These are phyloP conservation scores for Cercopithecus mona DNA, from an alignment of 2,113 vertebrate species.

Conservation along the genomic window DNA sequence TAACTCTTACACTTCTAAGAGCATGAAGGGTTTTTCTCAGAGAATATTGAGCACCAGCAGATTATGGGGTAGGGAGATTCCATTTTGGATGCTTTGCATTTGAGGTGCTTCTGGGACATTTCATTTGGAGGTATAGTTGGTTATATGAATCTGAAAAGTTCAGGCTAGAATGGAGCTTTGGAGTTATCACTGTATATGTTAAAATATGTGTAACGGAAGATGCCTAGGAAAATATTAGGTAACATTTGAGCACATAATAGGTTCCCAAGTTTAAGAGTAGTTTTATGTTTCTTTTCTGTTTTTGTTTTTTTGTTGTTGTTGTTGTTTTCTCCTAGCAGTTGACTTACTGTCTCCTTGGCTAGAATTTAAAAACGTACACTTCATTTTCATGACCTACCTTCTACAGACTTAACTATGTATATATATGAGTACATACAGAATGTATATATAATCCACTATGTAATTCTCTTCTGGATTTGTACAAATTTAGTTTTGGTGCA, in stretches of 20 bases:
- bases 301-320: not conserved
- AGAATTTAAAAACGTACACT: not conserved
- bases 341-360: not conserved
- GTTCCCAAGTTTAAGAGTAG: not conserved
- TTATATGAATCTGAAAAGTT: not conserved
- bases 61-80: not conserved
- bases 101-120: not conserved
- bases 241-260: not conserved
- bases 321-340: not conserved
- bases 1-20: not conserved
- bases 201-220: not conserved
- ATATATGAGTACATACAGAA: not conserved
- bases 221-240: not conserved
- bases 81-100: slow-evolving; percentile 5
- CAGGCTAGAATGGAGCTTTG: not conserved
- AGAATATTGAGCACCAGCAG: not conserved
- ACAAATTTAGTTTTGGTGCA: not conserved
- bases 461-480: not conserved
- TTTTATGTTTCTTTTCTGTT: not conserved
- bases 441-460: not conserved
- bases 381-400: not conserved
- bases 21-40: not conserved
- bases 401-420: not conserved
- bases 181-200: not conserved
- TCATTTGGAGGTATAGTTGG: not conserved